Evolutionary conservation across 2,888 invertebrate genomes (phyloP), one percentile per base, ranked within the genome.

Genomic region (Cephalotes varians): DNA sequence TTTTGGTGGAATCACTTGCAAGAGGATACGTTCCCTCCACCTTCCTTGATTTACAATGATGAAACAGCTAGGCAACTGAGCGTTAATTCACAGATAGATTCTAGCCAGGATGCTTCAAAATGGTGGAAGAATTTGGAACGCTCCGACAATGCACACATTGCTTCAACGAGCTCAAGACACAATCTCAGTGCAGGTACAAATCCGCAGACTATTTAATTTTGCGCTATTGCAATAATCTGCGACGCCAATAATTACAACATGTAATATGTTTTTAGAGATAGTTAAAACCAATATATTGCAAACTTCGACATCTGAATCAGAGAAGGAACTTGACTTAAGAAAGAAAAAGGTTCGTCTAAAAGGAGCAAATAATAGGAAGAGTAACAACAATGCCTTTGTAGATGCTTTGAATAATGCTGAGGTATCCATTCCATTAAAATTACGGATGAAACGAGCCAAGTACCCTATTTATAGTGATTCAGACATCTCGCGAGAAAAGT

Each of bases 61-160:
- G 64, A 87, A 72, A 85, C 87, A 6, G 76, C 51, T 58, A 28
- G 28, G 21, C 9, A 80, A 0, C 69, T 91, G 31, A 56, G 85
- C 44, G 15, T 80, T 6, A 71, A 79, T 65, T 91, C 90, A 0
- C 18, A 31, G 10, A 7, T 83, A 0, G 64, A 82, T 6, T 10
- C 56, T 34, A 62, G 34, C 1, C 0, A 51, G 0, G 1, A 1
- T 9, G 7, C 37, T 10, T 37, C 67, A 7, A 44, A 34, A 9
- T 91, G 91, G 91, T 91, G 86, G 87, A 85, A 89, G 0, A n/a
- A 67, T 21, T 74, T 91, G n/a, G 60, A 86, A n/a, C n/a, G n/a
- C 0, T 73, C 72, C 5, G 58, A 84, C 3, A 56, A 0, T 1
- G 25, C 37, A n/a, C 12, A 49, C 0, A 25, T 18, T 58, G 2